phyloP scores from a whole-genome alignment of 2,797 vertebrate genomes.

The Myoxocephalus aenaeus region DNA sequence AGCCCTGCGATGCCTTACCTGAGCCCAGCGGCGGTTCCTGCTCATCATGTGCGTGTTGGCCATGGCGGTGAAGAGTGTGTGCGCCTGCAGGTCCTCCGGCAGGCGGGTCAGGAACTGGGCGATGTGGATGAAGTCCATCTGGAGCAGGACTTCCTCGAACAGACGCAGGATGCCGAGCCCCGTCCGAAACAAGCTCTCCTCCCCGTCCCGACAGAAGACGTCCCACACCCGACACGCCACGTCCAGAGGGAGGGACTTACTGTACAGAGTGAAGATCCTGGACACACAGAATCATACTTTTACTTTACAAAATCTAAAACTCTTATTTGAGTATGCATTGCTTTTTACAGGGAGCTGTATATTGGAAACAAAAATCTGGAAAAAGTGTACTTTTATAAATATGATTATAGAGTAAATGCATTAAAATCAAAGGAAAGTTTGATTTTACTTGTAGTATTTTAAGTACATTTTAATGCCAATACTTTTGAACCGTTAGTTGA shows the following conservation, averaged over 20 bases:
- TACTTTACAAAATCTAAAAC: neutral
- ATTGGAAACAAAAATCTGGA: neutral
- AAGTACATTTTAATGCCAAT: too few relatives aligned
- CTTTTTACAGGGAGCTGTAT: neutral
- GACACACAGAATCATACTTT: neutral
- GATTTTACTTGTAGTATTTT: neutral
- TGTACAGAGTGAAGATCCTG: constrained; percentile 98
- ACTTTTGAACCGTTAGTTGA: too few relatives aligned
- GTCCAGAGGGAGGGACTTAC: constrained; percentile 94
- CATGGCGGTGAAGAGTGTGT: constrained; percentile 91
- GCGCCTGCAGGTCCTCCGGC: constrained; percentile 89
- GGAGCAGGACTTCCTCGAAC: constrained; percentile 92
- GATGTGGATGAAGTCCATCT: constrained; percentile 98
- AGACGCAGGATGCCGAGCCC: constrained; percentile 92
- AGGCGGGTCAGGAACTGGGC: constrained; percentile 96
- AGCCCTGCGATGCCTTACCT: constrained; percentile 80
- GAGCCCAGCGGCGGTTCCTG: constrained; percentile 94
- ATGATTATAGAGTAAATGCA: too few relatives aligned
- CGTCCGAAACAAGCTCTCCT: constrained; percentile 95
- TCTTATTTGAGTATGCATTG: neutral
- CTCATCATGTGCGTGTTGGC: constrained; percentile 95
- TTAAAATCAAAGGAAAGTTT: too few relatives aligned
- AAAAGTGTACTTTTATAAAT: neutral
- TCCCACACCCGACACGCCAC: constrained; percentile 97
- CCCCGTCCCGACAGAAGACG: constrained; percentile 96